Base-by-base conservation (phyloP, 2,113 vertebrate genomes). In the Tychaedon coryphoeus region DNA sequence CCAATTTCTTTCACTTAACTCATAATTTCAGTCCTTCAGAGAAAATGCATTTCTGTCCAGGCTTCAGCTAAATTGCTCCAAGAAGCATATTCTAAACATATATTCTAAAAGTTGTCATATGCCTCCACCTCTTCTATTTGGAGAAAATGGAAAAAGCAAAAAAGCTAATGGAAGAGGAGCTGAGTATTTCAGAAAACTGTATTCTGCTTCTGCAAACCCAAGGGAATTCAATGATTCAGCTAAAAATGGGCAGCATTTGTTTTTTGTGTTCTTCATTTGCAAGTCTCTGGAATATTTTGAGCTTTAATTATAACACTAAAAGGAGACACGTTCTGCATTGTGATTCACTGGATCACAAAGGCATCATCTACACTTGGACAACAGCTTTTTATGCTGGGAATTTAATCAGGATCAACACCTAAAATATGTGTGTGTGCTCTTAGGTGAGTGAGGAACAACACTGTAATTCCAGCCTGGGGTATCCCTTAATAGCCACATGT, bases 191-290 rank as follows among this genome's bases (percentile, higher is more conserved):
- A 93, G 83, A 91, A 77, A 91, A 72, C 47, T 65, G 45, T 84
- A 79, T 91, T 95, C 91, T 89, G 45, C 60, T 92, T 91, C 86
- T 81, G 69, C 57, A 86, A 83, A 89, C 92, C 72, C 86, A 48
- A 74, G 92, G 88, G 92, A 77, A 74, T 86, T 80, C 29, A 88
- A 80, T 16, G 10, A 61, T 92, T 92, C 83, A 65, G 45, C 86
- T 93, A 87, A 89, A 91, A 92, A 93, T 31, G 73, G 24, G 45
- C 3, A 91, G 76, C 82, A 67, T 89, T 95, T 93, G 86, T 18
- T 91, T 94, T 92, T 82, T 40, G 45, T 87, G 53, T 40, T 92
- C 57, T 78, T 95, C 76, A 82, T 87, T 79, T 95, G 69, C 65
- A 91, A 72, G 79, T 79, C 87, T 66, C 84, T 36, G 74, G 62